Conservation (phyloP, 2,797 vertebrate species). For the Muscicapa striata region DNA sequence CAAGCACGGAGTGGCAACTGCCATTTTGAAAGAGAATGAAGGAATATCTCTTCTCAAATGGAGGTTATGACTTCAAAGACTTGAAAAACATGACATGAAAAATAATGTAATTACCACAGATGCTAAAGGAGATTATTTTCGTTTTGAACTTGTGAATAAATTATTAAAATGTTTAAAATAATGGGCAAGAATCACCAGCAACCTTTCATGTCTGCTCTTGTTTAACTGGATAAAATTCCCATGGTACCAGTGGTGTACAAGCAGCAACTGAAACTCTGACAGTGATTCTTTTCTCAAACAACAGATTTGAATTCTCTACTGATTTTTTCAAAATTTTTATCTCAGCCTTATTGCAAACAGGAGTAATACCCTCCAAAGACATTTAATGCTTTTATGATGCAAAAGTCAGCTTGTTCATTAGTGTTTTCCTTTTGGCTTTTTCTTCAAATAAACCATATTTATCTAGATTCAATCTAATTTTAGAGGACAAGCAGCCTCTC, state of each 20-base stretch:
- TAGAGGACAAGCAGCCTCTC: not conserved
- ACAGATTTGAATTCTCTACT: not conserved
- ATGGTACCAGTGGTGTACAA: not conserved
- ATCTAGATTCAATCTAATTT: not conserved
- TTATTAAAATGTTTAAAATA: conserved; percentile 22
- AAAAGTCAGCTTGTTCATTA: not conserved
- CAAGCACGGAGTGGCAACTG: not conserved
- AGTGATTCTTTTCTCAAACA: not conserved
- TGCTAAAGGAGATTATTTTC: not conserved
- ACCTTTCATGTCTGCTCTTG: not conserved
- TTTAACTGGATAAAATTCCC: not conserved
- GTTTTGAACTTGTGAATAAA: not conserved
- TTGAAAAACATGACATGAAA: not conserved
- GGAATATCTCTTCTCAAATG: not conserved
- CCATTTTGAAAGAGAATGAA: not conserved
- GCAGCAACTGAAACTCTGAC: not conserved
- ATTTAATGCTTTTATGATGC: not conserved
- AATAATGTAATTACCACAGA: not conserved
- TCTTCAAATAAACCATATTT: not conserved
- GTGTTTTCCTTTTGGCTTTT: not conserved
- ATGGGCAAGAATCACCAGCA: not conserved
- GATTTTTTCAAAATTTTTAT: not conserved
- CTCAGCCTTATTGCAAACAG: not conserved
- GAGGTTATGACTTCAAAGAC: conserved; percentile 19
- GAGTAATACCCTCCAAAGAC: not conserved